A percentile compares a stretch with the other conserved stretches of the same genome.
Conservation (phyloP, 2,888 invertebrate species). For the Drosophila lacicola region DNA sequence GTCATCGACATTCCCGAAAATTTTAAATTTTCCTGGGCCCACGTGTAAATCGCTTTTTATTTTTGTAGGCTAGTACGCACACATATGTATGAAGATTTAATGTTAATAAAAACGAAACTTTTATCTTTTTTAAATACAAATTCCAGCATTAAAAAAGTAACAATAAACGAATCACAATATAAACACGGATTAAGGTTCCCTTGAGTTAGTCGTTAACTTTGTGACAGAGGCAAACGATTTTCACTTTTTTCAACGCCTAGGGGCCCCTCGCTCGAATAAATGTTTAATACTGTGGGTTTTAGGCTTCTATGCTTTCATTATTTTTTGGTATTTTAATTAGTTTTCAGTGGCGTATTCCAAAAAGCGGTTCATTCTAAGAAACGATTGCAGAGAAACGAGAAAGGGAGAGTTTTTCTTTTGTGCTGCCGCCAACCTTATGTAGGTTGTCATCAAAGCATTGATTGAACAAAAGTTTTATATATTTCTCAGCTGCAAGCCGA, state of each 20-base stretch:
- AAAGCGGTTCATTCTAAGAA: conserved; percentile 55
- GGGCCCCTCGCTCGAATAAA: conserved; percentile 9
- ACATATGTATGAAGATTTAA: conserved; percentile 19
- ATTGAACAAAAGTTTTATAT: conserved; percentile 20
- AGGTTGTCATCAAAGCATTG: conserved; percentile 4
- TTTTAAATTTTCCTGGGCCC: conserved; percentile 31
- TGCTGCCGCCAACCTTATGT: conserved; percentile 19
- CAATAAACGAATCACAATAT: conserved; percentile 37
- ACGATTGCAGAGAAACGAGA: conserved; percentile 31
- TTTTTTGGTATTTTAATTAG: conserved; percentile 77
- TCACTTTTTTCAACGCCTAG: conserved; percentile 34
- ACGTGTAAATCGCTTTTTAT: conserved; percentile 42
- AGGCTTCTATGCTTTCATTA: conserved; percentile 62
- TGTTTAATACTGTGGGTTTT: conserved; percentile 28
- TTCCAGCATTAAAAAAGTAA: conserved; percentile 47
- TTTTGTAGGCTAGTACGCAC: conserved; percentile 3
- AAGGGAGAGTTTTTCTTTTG: conserved; percentile 71
- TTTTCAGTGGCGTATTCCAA: conserved; percentile 59
- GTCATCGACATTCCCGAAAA: conserved; percentile 43
- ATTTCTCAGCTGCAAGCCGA: too few species aligned
- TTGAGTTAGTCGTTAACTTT: conserved; percentile 59
- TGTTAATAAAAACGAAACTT: conserved; percentile 29
- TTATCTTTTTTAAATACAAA: conserved; percentile 74
- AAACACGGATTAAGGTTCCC: conserved; percentile 38
- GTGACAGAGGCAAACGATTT: conserved; percentile 36